phyloP scores from a whole-genome alignment of 2,113 vertebrate genomes.

The Strix uralensis region DNA sequence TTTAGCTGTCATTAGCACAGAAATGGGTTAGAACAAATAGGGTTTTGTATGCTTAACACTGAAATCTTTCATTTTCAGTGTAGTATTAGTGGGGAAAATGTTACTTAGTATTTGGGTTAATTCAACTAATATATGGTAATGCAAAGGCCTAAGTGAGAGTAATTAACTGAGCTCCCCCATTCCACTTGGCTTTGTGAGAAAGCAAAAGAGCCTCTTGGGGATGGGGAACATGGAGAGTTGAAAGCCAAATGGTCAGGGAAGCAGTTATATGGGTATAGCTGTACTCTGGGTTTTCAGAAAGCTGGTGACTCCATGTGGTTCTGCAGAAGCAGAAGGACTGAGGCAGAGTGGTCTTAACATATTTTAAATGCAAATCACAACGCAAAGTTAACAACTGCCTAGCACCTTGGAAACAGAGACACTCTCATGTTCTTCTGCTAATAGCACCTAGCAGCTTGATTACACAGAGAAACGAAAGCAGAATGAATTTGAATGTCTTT shows the following conservation, averaged over 20 bases:
- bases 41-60: background rate
- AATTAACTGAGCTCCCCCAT: background rate
- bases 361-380: background rate
- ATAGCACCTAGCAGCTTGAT: background rate
- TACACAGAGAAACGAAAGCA: background rate
- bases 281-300: background rate
- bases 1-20: background rate
- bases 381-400: background rate
- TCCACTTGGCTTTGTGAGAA: background rate
- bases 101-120: background rate
- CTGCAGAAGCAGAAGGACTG: background rate
- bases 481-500: background rate
- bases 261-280: background rate
- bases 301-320: background rate
- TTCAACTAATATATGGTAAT: background rate
- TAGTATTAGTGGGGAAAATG: background rate
- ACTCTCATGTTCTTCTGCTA: background rate
- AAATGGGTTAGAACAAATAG: background rate
- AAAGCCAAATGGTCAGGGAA: background rate
- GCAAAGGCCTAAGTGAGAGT: background rate
- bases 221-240: background rate
- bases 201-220: background rate
- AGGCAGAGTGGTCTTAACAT: background rate
- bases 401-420: background rate
- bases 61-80: background rate